Percentiles rank a stretch among this genome's conserved stretches.
These are phyloP conservation scores for Pristionchus mayeri DNA, from an alignment of 2,888 invertebrate genomes.

Conservation along the genomic window DNA sequence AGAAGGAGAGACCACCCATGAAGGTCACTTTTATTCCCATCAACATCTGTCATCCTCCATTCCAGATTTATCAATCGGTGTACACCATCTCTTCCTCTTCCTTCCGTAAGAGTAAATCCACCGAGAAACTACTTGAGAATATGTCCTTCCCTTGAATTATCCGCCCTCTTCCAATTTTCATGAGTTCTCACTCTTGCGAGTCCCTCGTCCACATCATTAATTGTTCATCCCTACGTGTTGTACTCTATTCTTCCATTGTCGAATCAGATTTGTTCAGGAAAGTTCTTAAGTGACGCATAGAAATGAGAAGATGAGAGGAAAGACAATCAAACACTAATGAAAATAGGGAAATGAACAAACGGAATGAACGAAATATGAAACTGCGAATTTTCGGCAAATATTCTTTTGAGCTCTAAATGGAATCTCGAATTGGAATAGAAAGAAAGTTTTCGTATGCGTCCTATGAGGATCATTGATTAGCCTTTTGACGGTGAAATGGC, in stretches of 20 bases:
- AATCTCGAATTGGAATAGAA: slow-evolving; percentile 35
- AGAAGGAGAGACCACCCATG: background rate
- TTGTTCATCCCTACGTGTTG: background rate
- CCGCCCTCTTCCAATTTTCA: too few species aligned
- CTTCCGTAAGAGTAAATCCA: background rate
- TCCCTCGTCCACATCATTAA: background rate
- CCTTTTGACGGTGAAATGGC: slow-evolving; percentile 8
- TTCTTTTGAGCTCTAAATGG: slow-evolving; percentile 2
- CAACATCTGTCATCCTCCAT: background rate
- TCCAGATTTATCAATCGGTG: background rate
- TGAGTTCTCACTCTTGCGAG: background rate
- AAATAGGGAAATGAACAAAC: background rate
- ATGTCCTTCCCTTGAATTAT: background rate
- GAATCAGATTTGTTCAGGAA: background rate
- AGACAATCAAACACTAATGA: slow-evolving; percentile 34
- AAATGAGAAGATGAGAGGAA: slow-evolving; percentile 10
- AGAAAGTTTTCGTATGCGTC: slow-evolving; percentile 22
- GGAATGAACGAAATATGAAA: slow-evolving; percentile 24
- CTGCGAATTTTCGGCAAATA: background rate
- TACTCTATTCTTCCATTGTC: background rate
- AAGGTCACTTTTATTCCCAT: background rate
- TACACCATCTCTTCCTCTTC: background rate
- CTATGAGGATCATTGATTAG: slow-evolving; percentile 39
- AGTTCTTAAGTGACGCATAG: background rate
- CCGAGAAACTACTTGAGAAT: background rate